phyloP scores from a whole-genome alignment of 2,888 invertebrate genomes.

The Brenthis hecate region DNA sequence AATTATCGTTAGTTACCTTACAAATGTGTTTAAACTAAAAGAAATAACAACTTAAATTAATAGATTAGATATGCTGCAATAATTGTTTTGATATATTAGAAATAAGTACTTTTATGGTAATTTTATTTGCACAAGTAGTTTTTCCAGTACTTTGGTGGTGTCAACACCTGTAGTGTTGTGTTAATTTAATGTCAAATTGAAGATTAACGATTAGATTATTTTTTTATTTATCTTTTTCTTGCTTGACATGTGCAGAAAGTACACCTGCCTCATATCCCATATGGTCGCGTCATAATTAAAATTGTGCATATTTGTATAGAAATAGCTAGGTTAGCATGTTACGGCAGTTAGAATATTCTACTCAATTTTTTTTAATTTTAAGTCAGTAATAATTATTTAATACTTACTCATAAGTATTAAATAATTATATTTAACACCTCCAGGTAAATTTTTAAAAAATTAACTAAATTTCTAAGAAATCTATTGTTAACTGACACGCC shows the following conservation, averaged over 20 bases:
- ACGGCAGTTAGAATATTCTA: no score
- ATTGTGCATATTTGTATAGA: conserved; percentile 3
- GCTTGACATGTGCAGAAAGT: conserved; percentile 12
- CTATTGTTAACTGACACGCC: no score
- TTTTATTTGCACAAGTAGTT: background rate
- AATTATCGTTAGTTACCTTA: no score
- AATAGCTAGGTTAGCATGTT: background rate
- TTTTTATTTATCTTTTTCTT: conserved; percentile 17
- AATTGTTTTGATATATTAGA: background rate
- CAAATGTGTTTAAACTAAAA: no score
- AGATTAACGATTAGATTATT: conserved; percentile 22
- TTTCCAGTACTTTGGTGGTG: background rate
- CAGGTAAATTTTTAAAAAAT: no score
- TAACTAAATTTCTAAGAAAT: no score
- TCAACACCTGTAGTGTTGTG: conserved; percentile 20
- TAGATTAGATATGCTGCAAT: background rate
- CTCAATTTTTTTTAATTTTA: no score
- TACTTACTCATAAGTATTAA: no score
- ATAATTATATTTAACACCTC: no score
- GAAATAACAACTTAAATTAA: no score
- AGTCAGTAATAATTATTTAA: no score
- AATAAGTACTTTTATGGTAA: background rate
- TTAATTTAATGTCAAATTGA: conserved; percentile 16
- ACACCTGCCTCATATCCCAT: conserved; percentile 23
- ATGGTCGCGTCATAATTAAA: conserved; percentile 11